Conservation (phyloP, 1,140 invertebrate genomes). For the Ooceraea biroi region DNA sequence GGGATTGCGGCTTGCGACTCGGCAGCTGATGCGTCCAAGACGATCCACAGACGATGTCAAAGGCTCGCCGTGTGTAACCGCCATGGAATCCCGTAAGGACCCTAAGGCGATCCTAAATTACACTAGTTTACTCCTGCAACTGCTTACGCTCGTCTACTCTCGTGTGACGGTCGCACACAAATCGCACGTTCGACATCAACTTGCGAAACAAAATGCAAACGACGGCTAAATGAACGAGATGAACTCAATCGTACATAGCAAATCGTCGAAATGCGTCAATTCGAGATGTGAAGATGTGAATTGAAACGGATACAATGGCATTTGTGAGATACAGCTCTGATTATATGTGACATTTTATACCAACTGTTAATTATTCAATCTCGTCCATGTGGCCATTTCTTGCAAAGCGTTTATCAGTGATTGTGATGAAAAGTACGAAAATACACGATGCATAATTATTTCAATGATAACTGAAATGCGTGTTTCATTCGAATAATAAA, state of each 20-base stretch:
- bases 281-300: not conserved
- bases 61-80: conserved; percentile 4
- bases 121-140: conserved; percentile 13
- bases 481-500: conserved; percentile 2
- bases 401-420: not conserved
- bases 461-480: not conserved
- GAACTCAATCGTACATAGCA: not conserved
- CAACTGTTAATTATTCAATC: too few relatives aligned
- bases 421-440: not conserved
- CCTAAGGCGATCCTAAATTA: conserved; percentile 63
- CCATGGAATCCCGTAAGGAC: conserved; percentile 59
- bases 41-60: conserved; percentile 11
- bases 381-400: too few relatives aligned
- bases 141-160: not conserved
- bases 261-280: not conserved
- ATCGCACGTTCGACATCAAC: not conserved
- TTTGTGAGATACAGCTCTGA: too few relatives aligned
- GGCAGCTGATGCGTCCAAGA: conserved; percentile 14
- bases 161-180: not conserved
- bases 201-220: not conserved
- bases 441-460: too few relatives aligned
- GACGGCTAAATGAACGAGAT: not conserved
- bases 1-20: conserved; percentile 35
- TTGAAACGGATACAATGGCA: not conserved
- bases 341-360: too few relatives aligned